phyloP scores from a whole-genome alignment of 2,797 vertebrate species.

The Gallirallus australis region DNA sequence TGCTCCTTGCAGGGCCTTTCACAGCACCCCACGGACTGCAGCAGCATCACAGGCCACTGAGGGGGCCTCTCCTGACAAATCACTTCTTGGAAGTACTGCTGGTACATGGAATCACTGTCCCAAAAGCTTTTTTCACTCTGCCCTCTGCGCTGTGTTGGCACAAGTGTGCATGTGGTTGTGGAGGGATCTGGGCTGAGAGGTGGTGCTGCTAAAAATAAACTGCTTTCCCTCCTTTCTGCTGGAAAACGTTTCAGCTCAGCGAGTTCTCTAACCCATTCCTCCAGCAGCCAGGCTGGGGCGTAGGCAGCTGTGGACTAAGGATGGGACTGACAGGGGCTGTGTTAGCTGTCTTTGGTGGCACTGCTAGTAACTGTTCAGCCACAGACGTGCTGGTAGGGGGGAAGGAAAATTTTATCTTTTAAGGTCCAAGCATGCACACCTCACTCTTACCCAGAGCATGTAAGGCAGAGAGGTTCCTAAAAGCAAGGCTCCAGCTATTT shows the following conservation, averaged over 20 bases:
- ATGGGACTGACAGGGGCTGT: neutral
- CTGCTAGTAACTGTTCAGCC: neutral
- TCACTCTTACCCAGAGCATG: neutral
- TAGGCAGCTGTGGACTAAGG: neutral
- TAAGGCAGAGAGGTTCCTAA: neutral
- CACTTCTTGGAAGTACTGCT: neutral
- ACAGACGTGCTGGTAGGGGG: neutral
- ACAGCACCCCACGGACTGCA: accelerated
- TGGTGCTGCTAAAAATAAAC: constrained; percentile 15
- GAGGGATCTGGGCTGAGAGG: neutral
- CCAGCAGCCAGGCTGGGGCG: neutral
- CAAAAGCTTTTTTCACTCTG: neutral
- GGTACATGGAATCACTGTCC: neutral
- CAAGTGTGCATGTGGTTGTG: neutral
- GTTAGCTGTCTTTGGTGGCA: neutral
- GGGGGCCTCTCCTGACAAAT: neutral
- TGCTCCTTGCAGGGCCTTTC: neutral
- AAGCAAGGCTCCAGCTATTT: neutral
- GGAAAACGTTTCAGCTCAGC: constrained; percentile 12
- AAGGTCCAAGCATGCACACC: neutral
- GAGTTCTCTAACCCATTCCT: neutral
- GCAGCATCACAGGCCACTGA: neutral
- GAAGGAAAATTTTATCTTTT: neutral
- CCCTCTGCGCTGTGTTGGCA: neutral
- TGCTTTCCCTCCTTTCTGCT: neutral